Evolutionary conservation across 2,888 invertebrate genomes (phyloP), one percentile per base, ranked within the genome.

Genomic region (Calliopum simillimum): DNA sequence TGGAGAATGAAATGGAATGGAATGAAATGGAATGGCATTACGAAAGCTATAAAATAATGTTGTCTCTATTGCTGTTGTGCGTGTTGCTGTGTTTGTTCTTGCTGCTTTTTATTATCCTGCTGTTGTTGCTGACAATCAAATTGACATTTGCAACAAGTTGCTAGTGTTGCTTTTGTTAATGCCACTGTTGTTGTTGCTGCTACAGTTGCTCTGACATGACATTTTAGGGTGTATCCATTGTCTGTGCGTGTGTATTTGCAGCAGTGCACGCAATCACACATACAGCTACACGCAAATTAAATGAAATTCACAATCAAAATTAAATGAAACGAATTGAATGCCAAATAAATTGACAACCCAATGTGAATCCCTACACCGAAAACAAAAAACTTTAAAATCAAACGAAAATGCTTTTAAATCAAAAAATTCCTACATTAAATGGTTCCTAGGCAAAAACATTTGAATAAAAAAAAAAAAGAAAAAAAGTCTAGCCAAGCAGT

Each of bases 191-290:
- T 51, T 46, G 47, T 44, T 53, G 33, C 13, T 53, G 49, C 25
- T 47, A 49, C 49, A 58, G 47, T 63, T 33, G 47, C 66, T 55
- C 23, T 66, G 46, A 41, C 25, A 61, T 66, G 58, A 66, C 56
- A 56, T 43, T 64, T 33, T 6, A 33, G 33, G 61, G 44, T 62
- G 47, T 44, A 5, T 51, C 3, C 3, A n/a, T n/a, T 13, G 59
- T 4, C 12, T 46, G 23, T 67, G 11, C 23, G 21, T 21, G 21
- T 21, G 19, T 49, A 49, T 23, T 8, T 21, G 21, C 33, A 58
- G 16, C 21, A n/a, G 21, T 53, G 46, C 14, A 43, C 23, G 46
- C 4, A 33, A 4, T 6, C 8, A 33, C 33, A 33, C 33, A 33
- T 8, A 33, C 33, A 33, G 8, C 8, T 33, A 33, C 53, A 53